Conservation (phyloP, 2,113 vertebrate genomes). For the Salvelinus sp. region DNA sequence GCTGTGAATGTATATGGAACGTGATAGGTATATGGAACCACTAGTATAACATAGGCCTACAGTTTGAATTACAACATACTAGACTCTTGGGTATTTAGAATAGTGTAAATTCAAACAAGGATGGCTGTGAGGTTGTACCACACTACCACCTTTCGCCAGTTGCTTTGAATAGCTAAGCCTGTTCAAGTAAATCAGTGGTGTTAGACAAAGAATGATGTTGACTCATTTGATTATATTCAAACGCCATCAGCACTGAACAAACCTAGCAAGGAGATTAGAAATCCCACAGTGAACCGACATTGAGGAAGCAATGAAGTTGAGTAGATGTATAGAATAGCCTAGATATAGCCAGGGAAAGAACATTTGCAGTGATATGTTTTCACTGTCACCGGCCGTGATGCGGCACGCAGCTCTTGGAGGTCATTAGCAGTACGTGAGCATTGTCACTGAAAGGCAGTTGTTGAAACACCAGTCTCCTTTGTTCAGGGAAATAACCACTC, state of each 20-base stretch:
- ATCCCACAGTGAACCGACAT: background rate
- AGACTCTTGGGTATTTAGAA: too few relatives aligned
- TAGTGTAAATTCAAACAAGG: too few relatives aligned
- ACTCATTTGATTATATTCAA: background rate
- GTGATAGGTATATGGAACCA: background rate
- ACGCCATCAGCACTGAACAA: background rate
- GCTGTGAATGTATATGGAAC: background rate
- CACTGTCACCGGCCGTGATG: too few relatives aligned
- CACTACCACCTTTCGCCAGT: too few relatives aligned
- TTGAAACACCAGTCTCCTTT: background rate
- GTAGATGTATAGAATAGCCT: background rate
- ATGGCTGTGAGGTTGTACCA: too few relatives aligned
- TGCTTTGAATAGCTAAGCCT: too few relatives aligned
- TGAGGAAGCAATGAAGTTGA: background rate
- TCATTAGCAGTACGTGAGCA: background rate
- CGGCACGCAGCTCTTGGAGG: background rate
- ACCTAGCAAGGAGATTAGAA: background rate
- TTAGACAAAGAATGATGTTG: background rate
- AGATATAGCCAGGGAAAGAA: too few relatives aligned
- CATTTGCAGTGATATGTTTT: too few relatives aligned
- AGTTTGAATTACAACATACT: background rate
- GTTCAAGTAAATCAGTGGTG: background rate
- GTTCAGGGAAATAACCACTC: background rate
- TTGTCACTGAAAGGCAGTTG: background rate
- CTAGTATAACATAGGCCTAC: too few relatives aligned